A percentile compares a stretch with the other conserved stretches of the same genome.
Conservation (phyloP, 2,888 invertebrate species). For the Plebejus melissa region DNA sequence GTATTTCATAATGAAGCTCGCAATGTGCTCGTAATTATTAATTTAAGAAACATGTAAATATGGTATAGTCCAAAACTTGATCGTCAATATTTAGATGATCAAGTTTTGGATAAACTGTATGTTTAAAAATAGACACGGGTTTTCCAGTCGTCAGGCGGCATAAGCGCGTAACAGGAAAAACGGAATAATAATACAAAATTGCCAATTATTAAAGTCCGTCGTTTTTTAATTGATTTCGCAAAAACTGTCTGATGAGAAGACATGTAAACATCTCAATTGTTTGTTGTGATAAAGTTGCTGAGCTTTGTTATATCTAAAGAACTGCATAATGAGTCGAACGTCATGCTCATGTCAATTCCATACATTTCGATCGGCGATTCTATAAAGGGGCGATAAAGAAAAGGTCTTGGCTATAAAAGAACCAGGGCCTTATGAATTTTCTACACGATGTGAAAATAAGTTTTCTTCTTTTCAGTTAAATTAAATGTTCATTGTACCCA, state of each 20-base stretch:
- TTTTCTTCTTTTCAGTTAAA: no score
- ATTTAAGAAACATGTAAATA: not conserved
- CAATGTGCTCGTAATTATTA: not conserved
- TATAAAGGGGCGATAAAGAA: no score
- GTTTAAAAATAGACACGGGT: not conserved
- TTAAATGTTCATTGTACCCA: no score
- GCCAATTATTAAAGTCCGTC: not conserved
- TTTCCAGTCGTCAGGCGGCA: not conserved
- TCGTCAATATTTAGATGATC: not conserved
- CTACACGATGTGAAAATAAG: no score
- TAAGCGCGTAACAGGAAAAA: not conserved
- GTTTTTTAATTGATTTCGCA: not conserved
- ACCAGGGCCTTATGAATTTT: no score
- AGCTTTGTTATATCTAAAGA: no score
- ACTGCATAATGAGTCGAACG: no score
- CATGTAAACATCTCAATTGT: not conserved
- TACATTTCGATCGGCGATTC: no score
- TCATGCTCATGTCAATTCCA: no score
- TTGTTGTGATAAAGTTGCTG: no score
- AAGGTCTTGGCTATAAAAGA: no score
- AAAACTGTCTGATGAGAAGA: not conserved
- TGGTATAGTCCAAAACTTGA: not conserved
- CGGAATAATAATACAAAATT: not conserved
- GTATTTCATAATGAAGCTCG: not conserved
- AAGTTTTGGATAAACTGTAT: no score